phyloP scores from a whole-genome alignment of 2,113 vertebrate genomes.

The Syrmaticus mikado region DNA sequence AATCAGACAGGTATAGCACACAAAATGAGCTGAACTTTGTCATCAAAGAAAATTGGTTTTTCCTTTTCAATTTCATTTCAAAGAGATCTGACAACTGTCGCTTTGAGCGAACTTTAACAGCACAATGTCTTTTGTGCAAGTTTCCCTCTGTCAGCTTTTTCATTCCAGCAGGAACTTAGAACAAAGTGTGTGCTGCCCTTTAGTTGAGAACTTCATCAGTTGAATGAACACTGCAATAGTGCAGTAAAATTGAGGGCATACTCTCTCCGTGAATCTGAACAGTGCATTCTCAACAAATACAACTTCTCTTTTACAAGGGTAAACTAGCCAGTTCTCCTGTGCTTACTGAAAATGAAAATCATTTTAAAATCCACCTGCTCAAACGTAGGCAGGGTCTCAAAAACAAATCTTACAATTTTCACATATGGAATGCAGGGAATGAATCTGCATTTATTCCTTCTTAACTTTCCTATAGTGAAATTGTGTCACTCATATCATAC shows the following conservation, averaged over 20 bases:
- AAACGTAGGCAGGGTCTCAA: conserved; percentile 9
- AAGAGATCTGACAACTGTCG: conserved; percentile 83
- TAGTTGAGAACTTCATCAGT: conserved; percentile 82
- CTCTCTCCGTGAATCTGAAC: conserved; percentile 74
- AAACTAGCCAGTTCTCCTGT: conserved; percentile 27
- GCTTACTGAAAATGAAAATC: conserved; percentile 53
- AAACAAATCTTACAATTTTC: not conserved
- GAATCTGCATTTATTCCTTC: not conserved
- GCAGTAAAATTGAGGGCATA: conserved; percentile 83
- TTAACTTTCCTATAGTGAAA: not conserved
- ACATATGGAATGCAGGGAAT: not conserved
- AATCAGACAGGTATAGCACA: conserved; percentile 82
- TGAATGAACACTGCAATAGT: conserved; percentile 76
- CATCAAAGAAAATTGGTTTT: conserved; percentile 86
- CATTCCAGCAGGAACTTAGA: conserved; percentile 83
- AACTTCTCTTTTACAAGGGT: conserved; percentile 70
- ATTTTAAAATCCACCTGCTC: conserved; percentile 56
- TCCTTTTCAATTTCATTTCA: conserved; percentile 87
- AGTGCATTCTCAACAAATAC: conserved; percentile 75
- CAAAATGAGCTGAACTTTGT: conserved; percentile 85
- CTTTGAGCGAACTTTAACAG: conserved; percentile 86
- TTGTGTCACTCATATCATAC: accelerated
- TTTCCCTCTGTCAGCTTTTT: conserved; percentile 83
- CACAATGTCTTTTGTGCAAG: conserved; percentile 83
- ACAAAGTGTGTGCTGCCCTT: conserved; percentile 83